Percentiles rank a stretch among this genome's conserved stretches.
Evolutionary conservation across 1,140 invertebrate species (phyloP).

Genomic region (Hyposmocoma kahamanoa): DNA sequence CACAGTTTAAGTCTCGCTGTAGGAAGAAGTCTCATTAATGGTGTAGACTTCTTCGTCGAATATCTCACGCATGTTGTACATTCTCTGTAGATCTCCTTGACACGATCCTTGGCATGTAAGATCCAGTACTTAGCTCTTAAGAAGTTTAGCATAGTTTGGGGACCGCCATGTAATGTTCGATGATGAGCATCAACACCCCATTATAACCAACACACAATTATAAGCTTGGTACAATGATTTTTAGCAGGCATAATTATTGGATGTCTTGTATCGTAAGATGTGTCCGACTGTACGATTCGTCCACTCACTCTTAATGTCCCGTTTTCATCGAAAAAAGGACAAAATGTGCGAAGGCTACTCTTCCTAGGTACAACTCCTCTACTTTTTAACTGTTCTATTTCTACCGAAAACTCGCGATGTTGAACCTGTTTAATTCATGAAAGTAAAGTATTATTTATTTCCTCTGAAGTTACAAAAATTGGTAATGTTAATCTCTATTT

Average conservation of each 20-base stretch:
- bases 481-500: conserved; percentile 4
- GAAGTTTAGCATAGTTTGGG: conserved; percentile 18
- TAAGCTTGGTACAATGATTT: conserved; percentile 8
- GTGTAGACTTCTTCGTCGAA: background rate
- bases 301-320: conserved; percentile 6
- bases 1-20: conserved; percentile 15
- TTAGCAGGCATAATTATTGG: conserved; percentile 9
- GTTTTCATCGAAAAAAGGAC: conserved; percentile 6
- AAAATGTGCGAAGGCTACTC: conserved; percentile 5
- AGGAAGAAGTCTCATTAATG: conserved; percentile 35
- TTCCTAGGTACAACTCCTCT: background rate
- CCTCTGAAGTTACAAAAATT: background rate
- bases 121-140: conserved; percentile 34
- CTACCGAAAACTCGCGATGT: background rate
- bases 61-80: conserved; percentile 28
- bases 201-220: too few species aligned
- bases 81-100: conserved; percentile 6
- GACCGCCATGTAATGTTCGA: conserved; percentile 27
- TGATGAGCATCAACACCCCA: conserved; percentile 26
- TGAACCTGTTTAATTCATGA: conserved; percentile 6
- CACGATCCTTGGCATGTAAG: conserved; percentile 10
- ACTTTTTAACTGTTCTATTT: conserved; percentile 3
- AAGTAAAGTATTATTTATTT: conserved; percentile 2
- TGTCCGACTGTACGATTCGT: background rate
- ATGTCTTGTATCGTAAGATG: conserved; percentile 5